Base-by-base conservation (phyloP, 2,888 invertebrate genomes). In the Spodoptera picta region DNA sequence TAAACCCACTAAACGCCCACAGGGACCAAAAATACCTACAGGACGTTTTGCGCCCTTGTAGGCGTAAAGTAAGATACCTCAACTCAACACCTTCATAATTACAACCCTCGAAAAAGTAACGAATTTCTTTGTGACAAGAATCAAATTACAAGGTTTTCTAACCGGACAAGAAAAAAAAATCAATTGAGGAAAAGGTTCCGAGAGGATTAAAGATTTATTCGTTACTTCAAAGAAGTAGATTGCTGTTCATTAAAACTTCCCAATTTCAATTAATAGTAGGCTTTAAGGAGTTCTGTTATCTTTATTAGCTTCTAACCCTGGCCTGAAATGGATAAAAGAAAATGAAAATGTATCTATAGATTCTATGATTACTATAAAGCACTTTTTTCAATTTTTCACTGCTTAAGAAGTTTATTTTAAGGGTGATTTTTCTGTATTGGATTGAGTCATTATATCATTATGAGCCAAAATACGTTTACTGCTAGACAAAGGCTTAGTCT, bases 221-320 rank as follows among this genome's bases (percentile, higher is more conserved):
- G 23, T 52, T 45, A 9, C n/a, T 56, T 42, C 52, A 45, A 45
- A 62, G 19, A 49, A 14, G 24, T 42, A 41, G 45, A 51, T 50
- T n/a, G 41, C 1, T 52, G 12, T 64, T 64, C 7, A 51, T 47
- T 46, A 43, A 36, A 41, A 41, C 11, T 44, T 64, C 12, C 44
- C 19, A 54, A 53, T 62, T 68, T 53, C 23, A 57, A 55, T 54
- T 61, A 36, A 50, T 7, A 24, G 14, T n/a, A 54, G 43, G 53
- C 42, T 49, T 27, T 7, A 9, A 43, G 36, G 14, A 52, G 24
- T 23, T 41, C 45, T 9, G 19, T 31, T 45, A 10, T 45, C 27
- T n/a, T 50, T 45, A 54, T 12, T 19, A 53, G 14, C 10, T 14
- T 10, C 2, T 14, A 59, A 2, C 45, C 41, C 10, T 44, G 27